Evolutionary conservation across 2,888 invertebrate genomes (phyloP).

Genomic region (Drosophila colorata): DNA sequence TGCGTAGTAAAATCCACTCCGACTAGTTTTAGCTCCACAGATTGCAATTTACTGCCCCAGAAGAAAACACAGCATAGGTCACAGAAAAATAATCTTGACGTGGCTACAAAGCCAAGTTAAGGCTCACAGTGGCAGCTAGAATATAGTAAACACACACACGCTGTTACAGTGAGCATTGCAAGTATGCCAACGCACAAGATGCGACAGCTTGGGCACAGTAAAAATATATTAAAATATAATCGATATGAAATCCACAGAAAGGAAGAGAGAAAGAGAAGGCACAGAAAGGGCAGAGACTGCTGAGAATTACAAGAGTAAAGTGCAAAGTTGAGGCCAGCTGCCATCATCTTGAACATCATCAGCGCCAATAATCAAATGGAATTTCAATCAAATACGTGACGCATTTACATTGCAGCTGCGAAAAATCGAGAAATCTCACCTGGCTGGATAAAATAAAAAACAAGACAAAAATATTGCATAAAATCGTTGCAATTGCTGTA

Average conservation of each 20-base stretch:
- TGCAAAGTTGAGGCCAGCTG: slow-evolving; percentile 45
- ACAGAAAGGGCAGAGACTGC: neutral
- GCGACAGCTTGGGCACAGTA: slow-evolving; percentile 33
- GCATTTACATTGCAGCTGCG: slow-evolving; percentile 20
- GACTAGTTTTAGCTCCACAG: neutral
- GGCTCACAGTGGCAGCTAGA: slow-evolving; percentile 18
- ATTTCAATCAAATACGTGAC: slow-evolving; percentile 74
- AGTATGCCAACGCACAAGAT: slow-evolving; percentile 33
- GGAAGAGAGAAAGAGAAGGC: too few relatives aligned
- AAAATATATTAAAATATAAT: slow-evolving; percentile 37
- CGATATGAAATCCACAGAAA: neutral
- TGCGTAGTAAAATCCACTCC: slow-evolving; percentile 5
- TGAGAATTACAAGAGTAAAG: slow-evolving; percentile 17
- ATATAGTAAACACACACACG: slow-evolving; percentile 5
- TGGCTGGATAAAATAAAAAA: slow-evolving; percentile 6
- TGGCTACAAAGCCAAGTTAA: slow-evolving; percentile 6
- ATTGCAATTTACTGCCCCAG: slow-evolving; percentile 3
- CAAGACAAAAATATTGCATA: slow-evolving; percentile 27
- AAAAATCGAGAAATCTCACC: slow-evolving; percentile 14
- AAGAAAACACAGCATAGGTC: slow-evolving; percentile 10
- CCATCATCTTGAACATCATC: slow-evolving; percentile 26
- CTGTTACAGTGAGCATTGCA: slow-evolving; percentile 35
- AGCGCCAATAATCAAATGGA: slow-evolving; percentile 63
- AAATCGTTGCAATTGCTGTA: slow-evolving; percentile 30
- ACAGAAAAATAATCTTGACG: slow-evolving; percentile 10